phyloP scores from a whole-genome alignment of 2,113 vertebrate genomes.

The Pelvicachromis taeniatus region DNA sequence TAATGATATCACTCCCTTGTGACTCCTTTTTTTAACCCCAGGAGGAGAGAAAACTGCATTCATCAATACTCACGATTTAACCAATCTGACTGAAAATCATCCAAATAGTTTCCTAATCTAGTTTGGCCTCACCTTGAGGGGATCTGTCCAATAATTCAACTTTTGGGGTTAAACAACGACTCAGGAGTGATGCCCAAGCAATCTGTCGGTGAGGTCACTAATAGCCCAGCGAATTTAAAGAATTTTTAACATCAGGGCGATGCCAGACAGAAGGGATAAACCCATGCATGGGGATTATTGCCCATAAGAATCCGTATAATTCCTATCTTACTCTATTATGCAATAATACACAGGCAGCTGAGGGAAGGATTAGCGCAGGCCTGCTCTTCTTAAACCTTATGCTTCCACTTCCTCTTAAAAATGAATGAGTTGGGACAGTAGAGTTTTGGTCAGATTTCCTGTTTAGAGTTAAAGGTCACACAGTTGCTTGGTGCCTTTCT shows the following conservation, averaged over 20 bases:
- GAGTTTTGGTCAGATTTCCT: not conserved
- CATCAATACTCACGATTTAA: not conserved
- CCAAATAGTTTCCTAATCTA: not conserved
- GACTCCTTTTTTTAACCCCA: not conserved
- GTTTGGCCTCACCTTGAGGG: not conserved
- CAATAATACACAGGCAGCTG: conserved; percentile 67
- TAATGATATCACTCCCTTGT: conserved; percentile 9
- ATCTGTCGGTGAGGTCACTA: not conserved
- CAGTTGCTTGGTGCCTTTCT: not conserved
- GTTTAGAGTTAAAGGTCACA: not conserved
- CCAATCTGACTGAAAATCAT: not conserved
- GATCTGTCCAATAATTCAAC: not conserved
- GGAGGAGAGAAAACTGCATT: not conserved
- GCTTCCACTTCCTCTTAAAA: conserved; percentile 44
- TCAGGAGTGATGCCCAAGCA: not conserved
- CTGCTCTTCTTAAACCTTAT: conserved; percentile 54
- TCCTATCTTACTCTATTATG: conserved; percentile 71
- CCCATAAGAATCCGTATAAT: conserved; percentile 62
- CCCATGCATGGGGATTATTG: conserved; percentile 56
- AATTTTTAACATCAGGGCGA: conserved; percentile 28
- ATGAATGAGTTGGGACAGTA: not conserved
- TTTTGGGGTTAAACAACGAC: not conserved
- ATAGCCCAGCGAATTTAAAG: conserved; percentile 38
- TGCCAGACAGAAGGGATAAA: conserved; percentile 49
- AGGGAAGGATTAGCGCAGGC: conserved; percentile 51